A percentile compares a stretch with the other conserved stretches of the same genome.
Conservation (phyloP, 1,140 invertebrate species). For the Heterodera carotae region DNA sequence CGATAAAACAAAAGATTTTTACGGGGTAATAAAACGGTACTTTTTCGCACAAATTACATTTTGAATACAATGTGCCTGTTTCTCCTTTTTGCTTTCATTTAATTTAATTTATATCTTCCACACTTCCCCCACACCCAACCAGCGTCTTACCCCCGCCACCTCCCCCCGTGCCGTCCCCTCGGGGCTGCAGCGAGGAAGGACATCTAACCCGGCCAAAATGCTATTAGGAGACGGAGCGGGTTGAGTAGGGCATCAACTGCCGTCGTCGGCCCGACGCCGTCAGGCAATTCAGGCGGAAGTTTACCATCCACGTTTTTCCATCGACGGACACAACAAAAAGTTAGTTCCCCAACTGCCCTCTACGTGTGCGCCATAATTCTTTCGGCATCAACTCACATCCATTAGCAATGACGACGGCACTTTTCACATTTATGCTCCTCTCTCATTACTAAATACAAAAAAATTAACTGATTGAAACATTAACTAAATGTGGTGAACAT, state of each 20-base stretch:
- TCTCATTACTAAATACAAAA: too few species aligned
- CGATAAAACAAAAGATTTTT: not conserved
- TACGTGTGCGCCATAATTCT: not conserved
- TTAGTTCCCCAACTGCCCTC: too few species aligned
- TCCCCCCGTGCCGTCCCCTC: too few species aligned
- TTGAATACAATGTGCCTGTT: not conserved
- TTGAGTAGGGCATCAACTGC: too few species aligned
- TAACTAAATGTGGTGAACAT: not conserved
- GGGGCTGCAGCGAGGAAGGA: not conserved
- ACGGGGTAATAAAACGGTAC: not conserved
- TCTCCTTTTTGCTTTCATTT: not conserved
- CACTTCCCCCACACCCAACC: too few species aligned
- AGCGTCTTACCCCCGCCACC: too few species aligned
- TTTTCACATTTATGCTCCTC: too few species aligned
- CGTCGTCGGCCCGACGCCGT: not conserved
- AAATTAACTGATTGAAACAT: too few species aligned
- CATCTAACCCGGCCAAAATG: not conserved
- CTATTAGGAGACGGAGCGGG: not conserved
- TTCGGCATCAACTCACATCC: too few species aligned
- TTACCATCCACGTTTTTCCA: not conserved
- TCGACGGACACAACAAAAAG: too few species aligned
- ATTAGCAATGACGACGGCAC: too few species aligned
- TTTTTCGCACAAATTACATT: not conserved
- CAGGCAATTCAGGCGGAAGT: not conserved
- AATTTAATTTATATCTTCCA: not conserved